Base-by-base conservation (phyloP, 2,113 vertebrate genomes). In the Heterotis niloticus region DNA sequence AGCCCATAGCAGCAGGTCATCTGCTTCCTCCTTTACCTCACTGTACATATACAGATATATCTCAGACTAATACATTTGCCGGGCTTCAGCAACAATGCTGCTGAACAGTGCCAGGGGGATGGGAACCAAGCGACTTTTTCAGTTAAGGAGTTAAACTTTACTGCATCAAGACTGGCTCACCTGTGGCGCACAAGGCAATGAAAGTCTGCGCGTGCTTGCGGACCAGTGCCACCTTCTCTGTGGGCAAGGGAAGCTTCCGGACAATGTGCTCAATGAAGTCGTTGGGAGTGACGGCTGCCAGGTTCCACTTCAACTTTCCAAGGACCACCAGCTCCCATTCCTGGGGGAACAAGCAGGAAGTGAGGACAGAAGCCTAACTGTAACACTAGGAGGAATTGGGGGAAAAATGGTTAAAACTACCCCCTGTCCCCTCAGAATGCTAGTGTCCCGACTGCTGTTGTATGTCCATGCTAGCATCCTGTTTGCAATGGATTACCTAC, bases 301-400 rank as follows among this genome's bases (percentile, higher is more conserved):
- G 94, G 89, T 98, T 96, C 97, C 97, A 98, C 94, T 97, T 98
- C 95, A 99, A 95, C 81, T 96, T 98, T 54, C 95, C 96, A 87
- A 99, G 82, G 75, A 99, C 96, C 79, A 98, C 93, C 88, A 99
- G 91, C 83, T 99, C 97, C 97, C 96, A 98, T 82, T 97, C 93
- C 97, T 98, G 52, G 59, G 73, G 80, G 14, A 24, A 68, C 24
- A 77, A 29, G 0, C 24, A 10, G 64, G 5, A 60, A 5, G 51
- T 18, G 66, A 17, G 18, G 59, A 18, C 4, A 12, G 18, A n/a
- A 66, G 57, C 2, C 29, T 29, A 18, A n/a, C 1, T 14, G 60
- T 13, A 14, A 14, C 14, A 14, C 5, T 13, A 62, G 14, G 60
- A 14, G 12, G 0, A 29, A 75, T 23, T 13, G 52, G 18, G 11